Evolutionary conservation across 2,113 vertebrate species (phyloP).

Genomic region (Isurus oxyrinchus): DNA sequence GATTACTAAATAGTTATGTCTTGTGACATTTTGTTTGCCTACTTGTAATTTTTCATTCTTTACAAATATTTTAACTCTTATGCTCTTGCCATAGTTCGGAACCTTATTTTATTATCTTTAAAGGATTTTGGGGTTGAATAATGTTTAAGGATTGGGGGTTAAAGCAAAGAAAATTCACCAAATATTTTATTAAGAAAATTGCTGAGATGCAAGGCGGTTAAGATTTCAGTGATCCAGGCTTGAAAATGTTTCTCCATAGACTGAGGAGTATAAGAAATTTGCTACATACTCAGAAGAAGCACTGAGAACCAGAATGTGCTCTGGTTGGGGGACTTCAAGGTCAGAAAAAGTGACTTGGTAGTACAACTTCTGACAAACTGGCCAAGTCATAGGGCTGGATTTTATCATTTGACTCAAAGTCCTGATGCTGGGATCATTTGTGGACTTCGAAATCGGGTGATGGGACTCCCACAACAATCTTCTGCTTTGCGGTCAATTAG

Average conservation of each 20-base stretch:
- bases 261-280: neutral
- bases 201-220: neutral
- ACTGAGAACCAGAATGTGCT: too few species aligned
- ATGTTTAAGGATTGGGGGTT: neutral
- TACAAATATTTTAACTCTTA: neutral
- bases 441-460: too few species aligned
- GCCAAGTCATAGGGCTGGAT: too few species aligned
- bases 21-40: neutral
- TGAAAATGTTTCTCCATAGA: neutral
- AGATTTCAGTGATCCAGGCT: neutral
- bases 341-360: too few species aligned
- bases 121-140: neutral
- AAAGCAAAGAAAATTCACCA: neutral
- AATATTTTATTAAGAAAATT: neutral
- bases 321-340: too few species aligned
- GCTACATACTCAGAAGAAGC: neutral
- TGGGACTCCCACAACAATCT: too few species aligned
- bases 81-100: neutral
- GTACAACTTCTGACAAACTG: too few species aligned
- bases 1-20: constrained; percentile 8
- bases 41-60: constrained; percentile 12
- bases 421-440: too few species aligned
- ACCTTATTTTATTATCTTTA: neutral
- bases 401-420: too few species aligned
- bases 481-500: too few species aligned